Evolutionary conservation across 2,113 vertebrate genomes (phyloP).

Genomic region (Rana temporaria): DNA sequence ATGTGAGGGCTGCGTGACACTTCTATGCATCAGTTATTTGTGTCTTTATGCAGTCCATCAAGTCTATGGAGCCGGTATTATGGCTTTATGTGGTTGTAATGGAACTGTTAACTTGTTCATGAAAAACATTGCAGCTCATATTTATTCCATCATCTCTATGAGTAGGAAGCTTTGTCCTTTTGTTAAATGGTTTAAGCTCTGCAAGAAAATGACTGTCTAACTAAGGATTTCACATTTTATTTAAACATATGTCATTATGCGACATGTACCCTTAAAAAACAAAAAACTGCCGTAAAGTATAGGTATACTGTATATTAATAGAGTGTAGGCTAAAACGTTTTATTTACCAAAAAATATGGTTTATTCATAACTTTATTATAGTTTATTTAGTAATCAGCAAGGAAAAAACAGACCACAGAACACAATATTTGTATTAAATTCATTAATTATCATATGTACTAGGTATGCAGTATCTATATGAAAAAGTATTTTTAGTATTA

Average conservation of each 20-base stretch:
- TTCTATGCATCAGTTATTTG: conserved; percentile 52
- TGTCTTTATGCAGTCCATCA: conserved; percentile 41
- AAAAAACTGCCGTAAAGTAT: neutral
- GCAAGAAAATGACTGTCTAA: conserved; percentile 11
- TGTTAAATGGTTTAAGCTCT: neutral
- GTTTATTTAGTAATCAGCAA: too few relatives aligned
- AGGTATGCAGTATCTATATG: too few relatives aligned
- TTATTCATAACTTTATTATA: too few relatives aligned
- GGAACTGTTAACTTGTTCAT: conserved; percentile 45
- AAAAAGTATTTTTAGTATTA: too few relatives aligned
- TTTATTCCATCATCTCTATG: conserved; percentile 50
- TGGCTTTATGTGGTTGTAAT: conserved; percentile 45
- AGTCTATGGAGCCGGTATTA: conserved; percentile 32
- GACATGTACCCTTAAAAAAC: neutral
- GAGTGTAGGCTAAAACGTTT: too few relatives aligned
- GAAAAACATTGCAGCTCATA: conserved; percentile 44
- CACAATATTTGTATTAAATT: too few relatives aligned
- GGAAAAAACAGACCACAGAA: too few relatives aligned
- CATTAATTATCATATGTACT: too few relatives aligned
- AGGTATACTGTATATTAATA: too few relatives aligned
- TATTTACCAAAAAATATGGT: too few relatives aligned
- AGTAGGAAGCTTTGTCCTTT: conserved; percentile 35
- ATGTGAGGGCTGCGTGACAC: conserved; percentile 38
- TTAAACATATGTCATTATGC: conserved; percentile 27
- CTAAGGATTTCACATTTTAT: conserved; percentile 14